Base-by-base conservation (phyloP, 2,888 invertebrate genomes). In the Theretra japonica region DNA sequence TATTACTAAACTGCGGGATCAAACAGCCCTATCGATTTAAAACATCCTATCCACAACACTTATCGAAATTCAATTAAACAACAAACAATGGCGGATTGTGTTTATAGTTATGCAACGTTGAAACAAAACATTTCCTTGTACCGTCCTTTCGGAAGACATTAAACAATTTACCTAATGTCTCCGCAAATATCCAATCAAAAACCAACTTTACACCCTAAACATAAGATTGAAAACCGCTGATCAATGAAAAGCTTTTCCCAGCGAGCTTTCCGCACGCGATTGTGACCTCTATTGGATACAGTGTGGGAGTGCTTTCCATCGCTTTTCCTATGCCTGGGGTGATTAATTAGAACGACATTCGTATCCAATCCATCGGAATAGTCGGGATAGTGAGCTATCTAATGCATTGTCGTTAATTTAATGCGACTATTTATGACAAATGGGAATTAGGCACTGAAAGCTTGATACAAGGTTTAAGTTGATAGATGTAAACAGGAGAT, bases 361-460 rank as follows among this genome's bases (percentile, higher is more conserved):
- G 94, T 92, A 93, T 94, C 94, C 95, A 94, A 95, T 95, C 95
- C 94, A 95, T 95, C 89, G 94, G 91, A 92, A 95, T 95, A 95
- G 95, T 95, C 95, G 95, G 95, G 95, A 95, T 87, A 86, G 86
- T 85, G 80, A 85, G 84, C 80, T 84, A 87, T 88, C 87, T 93
- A 93, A 94, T 93, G 93, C 86, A 89, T 88, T 90, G 92, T 93
- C 93, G 91, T 94, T 94, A 93, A 92, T 91, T 93, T 94, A 94
- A 94, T 94, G 90, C 92, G 80, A 90, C 85, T 89, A 94, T 94
- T 94, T 93, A 94, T 94, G 93, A 90, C 90, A 88, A 83, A 60
- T 83, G 85, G 89, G 91, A 91, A 92, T 92, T 91, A 92, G 89
- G 88, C 79, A 76, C 77, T 73, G 74, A 77, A 77, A 76, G 75